Percentiles rank a stretch among this genome's conserved stretches.
Conservation (phyloP, 2,888 invertebrate species). For the Meandrusa payeni region DNA sequence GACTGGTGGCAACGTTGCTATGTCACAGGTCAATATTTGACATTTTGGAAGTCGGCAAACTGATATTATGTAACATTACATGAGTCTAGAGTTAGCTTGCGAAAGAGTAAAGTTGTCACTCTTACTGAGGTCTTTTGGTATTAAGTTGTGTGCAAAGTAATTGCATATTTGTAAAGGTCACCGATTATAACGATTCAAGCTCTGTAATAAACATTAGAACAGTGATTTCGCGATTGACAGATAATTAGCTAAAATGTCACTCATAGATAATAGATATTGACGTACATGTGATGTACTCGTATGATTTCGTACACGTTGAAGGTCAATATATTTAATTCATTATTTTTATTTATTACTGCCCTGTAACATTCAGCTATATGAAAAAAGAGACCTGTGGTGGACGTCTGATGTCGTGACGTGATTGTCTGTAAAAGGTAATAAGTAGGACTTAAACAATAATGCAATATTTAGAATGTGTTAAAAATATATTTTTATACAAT, state of each 20-base stretch:
- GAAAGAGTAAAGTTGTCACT: conserved; percentile 58
- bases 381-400: too few relatives aligned
- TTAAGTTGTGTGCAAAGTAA: conserved; percentile 55
- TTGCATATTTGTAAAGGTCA: conserved; percentile 55
- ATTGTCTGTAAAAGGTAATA: too few relatives aligned
- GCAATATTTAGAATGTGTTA: too few relatives aligned
- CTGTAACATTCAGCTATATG: too few relatives aligned
- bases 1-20: conserved; percentile 52
- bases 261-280: conserved; percentile 2
- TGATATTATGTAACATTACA: conserved; percentile 52
- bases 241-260: conserved; percentile 31
- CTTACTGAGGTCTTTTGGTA: conserved; percentile 41
- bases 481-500: too few relatives aligned
- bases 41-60: conserved; percentile 58
- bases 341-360: too few relatives aligned
- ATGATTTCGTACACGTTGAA: too few relatives aligned
- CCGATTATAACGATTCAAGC: conserved; percentile 36
- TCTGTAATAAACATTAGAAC: conserved; percentile 48
- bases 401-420: too few relatives aligned
- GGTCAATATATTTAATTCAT: too few relatives aligned
- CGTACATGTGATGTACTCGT: too few relatives aligned
- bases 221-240: conserved; percentile 37
- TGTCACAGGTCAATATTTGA: conserved; percentile 73
- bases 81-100: conserved; percentile 37
- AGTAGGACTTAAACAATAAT: too few relatives aligned